Evolutionary conservation across 2,888 invertebrate species (phyloP).

Genomic region (Macrosiphum euphorbiae): DNA sequence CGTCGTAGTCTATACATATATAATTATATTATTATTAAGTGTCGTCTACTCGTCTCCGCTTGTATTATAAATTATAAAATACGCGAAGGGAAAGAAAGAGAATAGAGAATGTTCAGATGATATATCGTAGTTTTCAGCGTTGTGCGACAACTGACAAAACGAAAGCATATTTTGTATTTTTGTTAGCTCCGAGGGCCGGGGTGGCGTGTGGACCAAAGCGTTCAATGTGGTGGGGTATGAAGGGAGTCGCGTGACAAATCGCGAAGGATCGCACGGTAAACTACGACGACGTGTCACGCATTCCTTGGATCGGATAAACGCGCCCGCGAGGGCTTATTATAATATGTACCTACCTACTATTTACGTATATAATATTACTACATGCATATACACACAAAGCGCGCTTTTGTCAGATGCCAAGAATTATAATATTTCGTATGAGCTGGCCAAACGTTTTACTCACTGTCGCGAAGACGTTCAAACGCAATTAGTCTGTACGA

Average conservation of each 20-base stretch:
- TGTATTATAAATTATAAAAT: background rate
- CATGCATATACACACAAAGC: background rate
- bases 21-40: background rate
- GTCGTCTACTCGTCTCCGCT: background rate
- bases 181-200: background rate
- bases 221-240: background rate
- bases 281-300: constrained; percentile 2
- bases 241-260: constrained; percentile 3
- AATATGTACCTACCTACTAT: background rate
- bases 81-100: background rate
- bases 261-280: background rate
- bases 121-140: background rate
- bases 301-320: constrained; percentile 26
- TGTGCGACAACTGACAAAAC: background rate
- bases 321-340: background rate
- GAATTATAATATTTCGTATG: constrained; percentile 11
- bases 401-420: constrained; percentile 48
- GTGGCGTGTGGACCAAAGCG: background rate
- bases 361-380: background rate
- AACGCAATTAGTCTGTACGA: constrained; percentile 45
- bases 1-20: background rate
- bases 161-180: background rate
- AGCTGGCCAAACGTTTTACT: constrained; percentile 49
- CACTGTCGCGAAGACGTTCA: constrained; percentile 50
- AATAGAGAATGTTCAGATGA: background rate